Evolutionary conservation across 1,140 invertebrate genomes (phyloP).

Genomic region (Trachymyrmex cornetzi): DNA sequence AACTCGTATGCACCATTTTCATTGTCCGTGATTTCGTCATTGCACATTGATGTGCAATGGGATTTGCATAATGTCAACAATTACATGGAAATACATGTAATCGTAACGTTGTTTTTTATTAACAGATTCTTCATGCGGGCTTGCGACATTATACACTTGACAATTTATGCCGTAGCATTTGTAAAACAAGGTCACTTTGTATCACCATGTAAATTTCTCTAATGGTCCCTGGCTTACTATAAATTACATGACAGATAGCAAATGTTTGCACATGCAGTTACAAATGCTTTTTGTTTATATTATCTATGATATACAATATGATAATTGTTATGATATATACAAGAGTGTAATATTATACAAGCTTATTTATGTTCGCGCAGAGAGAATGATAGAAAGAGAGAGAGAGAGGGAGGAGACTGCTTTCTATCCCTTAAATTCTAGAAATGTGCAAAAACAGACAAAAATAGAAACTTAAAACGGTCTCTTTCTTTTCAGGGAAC

Average conservation of each 20-base stretch:
- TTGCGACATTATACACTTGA: conserved; percentile 19
- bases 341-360: not conserved
- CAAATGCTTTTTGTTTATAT: conserved; percentile 12
- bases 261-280: not conserved
- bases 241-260: not conserved
- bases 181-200: conserved; percentile 42
- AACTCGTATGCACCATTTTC: not conserved
- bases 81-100: conserved; percentile 5
- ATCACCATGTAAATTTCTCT: conserved; percentile 40
- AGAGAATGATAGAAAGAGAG: not conserved
- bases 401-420: not conserved
- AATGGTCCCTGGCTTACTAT: not conserved
- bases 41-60: not conserved
- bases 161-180: not conserved
- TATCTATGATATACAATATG: not conserved
- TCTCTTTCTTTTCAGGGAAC: not conserved
- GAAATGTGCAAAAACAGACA: not conserved
- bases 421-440: not conserved
- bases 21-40: not conserved
- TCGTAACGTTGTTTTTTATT: conserved; percentile 13
- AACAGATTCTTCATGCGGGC: not conserved
- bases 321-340: too few relatives aligned
- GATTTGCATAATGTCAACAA: conserved; percentile 26
- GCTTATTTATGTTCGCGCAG: not conserved
- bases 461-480: not conserved